Evolutionary conservation across 2,888 invertebrate genomes (phyloP).

Genomic region (Pristionchus mayeri): DNA sequence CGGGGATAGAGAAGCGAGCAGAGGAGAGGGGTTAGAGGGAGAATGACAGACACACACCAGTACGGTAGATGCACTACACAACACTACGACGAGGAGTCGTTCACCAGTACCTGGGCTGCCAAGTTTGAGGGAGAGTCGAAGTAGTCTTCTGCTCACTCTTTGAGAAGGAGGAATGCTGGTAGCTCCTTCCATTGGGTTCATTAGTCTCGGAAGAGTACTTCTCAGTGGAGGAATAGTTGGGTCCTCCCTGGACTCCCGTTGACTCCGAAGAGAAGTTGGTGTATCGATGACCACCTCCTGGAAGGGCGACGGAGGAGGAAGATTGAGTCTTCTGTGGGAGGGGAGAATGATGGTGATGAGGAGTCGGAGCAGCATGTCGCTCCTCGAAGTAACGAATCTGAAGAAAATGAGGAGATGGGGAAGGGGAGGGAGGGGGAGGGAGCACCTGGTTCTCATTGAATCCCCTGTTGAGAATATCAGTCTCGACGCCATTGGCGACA

Average conservation of each 20-base stretch:
- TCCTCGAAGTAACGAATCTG: constrained; percentile 2
- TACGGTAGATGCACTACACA: constrained; percentile 18
- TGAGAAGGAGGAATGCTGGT: constrained; percentile 19
- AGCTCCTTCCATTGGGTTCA: constrained; percentile 11
- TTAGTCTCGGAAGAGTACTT: constrained; percentile 2
- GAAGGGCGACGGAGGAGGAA: not conserved
- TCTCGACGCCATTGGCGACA: constrained; percentile 37
- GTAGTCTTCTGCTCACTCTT: constrained; percentile 2
- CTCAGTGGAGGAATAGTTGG: constrained; percentile 1
- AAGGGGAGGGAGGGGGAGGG: no score
- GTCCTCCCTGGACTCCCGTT: constrained; percentile 18
- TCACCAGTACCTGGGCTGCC: constrained; percentile 20
- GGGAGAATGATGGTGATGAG: constrained; percentile 33
- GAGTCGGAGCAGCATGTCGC: constrained; percentile 30
- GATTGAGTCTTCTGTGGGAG: not conserved
- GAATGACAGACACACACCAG: constrained; percentile 6
- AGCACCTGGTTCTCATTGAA: constrained; percentile 40
- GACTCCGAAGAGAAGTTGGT: constrained; percentile 33
- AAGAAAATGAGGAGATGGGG: not conserved
- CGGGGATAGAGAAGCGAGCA: not conserved
- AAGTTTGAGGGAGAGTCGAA: not conserved
- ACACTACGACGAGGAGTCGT: not conserved
- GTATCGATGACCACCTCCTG: constrained; percentile 27
- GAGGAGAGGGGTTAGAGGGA: not conserved
- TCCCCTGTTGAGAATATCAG: constrained; percentile 44